phyloP scores from a whole-genome alignment of 2,888 invertebrate species.

The Mayetiola destructor region DNA sequence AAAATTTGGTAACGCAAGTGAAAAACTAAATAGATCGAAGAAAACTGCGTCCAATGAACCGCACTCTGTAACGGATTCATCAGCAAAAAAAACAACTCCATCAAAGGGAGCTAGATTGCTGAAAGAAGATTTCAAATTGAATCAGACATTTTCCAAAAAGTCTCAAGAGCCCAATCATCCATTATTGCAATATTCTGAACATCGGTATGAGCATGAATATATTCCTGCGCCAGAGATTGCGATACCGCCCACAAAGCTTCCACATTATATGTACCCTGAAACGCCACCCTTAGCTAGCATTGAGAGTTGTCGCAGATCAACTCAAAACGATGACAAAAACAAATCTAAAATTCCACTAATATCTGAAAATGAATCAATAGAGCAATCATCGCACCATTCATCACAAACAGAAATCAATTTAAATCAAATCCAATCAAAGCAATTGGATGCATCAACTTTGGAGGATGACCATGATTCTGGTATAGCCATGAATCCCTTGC shows the following conservation, averaged over 20 bases:
- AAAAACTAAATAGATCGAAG: slow-evolving; percentile 28
- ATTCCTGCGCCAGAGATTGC: slow-evolving; percentile 33
- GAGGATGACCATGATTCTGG: slow-evolving; percentile 65
- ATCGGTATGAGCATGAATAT: slow-evolving; percentile 53
- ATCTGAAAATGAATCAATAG: slow-evolving; percentile 33
- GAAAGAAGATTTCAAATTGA: slow-evolving; percentile 39
- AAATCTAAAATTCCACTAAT: slow-evolving; percentile 33
- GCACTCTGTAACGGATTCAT: slow-evolving; percentile 35
- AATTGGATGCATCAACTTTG: slow-evolving; percentile 43
- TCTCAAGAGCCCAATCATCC: slow-evolving; percentile 48
- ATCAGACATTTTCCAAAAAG: slow-evolving; percentile 36
- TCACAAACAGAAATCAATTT: slow-evolving; percentile 36
- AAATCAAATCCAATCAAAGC: slow-evolving; percentile 35
- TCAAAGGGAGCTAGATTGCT: slow-evolving; percentile 29
- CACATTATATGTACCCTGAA: slow-evolving; percentile 45
- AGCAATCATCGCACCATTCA: slow-evolving; percentile 24
- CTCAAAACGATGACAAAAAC: slow-evolving; percentile 17
- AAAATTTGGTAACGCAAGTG: slow-evolving; percentile 20
- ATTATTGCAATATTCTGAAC: slow-evolving; percentile 61
- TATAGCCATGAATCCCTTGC: slow-evolving; percentile 52
- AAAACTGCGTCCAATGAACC: slow-evolving; percentile 34
- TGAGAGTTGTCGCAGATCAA: slow-evolving; percentile 24
- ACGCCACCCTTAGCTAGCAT: slow-evolving; percentile 36
- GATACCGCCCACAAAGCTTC: slow-evolving; percentile 44
- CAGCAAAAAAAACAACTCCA: slow-evolving; percentile 32